These are phyloP conservation scores for Ciona savignyi DNA, from an alignment of 23 tunicate species.

Conservation along the genomic window DNA sequence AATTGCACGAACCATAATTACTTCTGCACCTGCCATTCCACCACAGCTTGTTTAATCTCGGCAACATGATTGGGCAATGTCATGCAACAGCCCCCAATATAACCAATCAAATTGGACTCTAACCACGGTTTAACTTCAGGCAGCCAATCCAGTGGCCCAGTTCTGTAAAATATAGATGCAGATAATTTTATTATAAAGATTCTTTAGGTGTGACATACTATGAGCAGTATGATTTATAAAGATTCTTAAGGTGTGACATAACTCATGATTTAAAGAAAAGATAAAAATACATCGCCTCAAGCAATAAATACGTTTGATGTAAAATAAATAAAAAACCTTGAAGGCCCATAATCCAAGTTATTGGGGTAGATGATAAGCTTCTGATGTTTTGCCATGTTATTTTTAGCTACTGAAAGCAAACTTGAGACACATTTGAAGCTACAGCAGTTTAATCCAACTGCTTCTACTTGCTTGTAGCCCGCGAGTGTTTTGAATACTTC, in stretches of 20 bases:
- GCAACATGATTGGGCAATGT: conserved; percentile 32
- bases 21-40: conserved; percentile 11
- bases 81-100: conserved; percentile 87
- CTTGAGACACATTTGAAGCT: conserved; percentile 8
- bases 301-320: too few species aligned
- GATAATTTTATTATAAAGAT: too few species aligned
- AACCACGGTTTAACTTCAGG: conserved; percentile 13
- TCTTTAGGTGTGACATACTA: too few species aligned
- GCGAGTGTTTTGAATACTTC: conserved; percentile 30
- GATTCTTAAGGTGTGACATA: too few species aligned
- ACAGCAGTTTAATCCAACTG: conserved; percentile 81
- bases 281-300: too few species aligned
- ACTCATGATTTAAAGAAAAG: too few species aligned
- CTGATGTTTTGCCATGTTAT: conserved; percentile 29
- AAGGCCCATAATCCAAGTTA: too few species aligned
- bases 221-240: too few species aligned
- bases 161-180: not conserved
- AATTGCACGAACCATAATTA: too few species aligned
- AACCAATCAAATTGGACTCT: conserved; percentile 20
- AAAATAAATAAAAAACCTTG: too few species aligned
- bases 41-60: conserved; percentile 14
- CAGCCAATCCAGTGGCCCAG: conserved; percentile 2
- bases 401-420: conserved; percentile 18
- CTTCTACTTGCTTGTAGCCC: conserved; percentile 44
- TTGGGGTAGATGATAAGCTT: conserved; percentile 63